Evolutionary conservation across 2,113 vertebrate species (phyloP), one percentile per base, ranked within the genome.

Genomic region (Odocoileus virginianus): DNA sequence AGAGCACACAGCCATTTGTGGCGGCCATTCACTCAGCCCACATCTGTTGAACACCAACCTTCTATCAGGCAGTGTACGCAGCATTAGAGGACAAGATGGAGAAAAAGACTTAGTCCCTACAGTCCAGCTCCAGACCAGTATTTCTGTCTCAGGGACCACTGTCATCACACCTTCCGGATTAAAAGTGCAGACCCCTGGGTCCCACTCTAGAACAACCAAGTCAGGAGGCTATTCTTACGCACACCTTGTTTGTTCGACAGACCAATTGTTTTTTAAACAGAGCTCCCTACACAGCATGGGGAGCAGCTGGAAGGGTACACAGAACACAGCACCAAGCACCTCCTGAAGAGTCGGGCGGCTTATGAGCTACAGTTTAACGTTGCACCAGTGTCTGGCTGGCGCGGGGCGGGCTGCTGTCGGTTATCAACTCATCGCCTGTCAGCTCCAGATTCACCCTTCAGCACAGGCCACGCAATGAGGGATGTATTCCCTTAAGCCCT

Each of bases 1-100:
- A 19, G 3, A 16, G 45, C 82, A 52, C 12, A 7, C 1, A 4
- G 23, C 21, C 45, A 25, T 12, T 0, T 7, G 40, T 0, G 15
- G 52, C 0, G 6, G 47, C 30, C 52, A 0, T 19, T 43, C 30
- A 27, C 28, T 30, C 10, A 1, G 58, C 33, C 19, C 50, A 28
- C 15, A 33, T 3, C 3, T n/a, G 23, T 4, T 30, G 25, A 47
- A 19, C 64, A n/a, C 36, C 45, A 57, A 0, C 27, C 33, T 45
- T n/a, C 13, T 3, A 19, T 7, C 10, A 40, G 43, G 45, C 12
- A 84, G 19, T 27, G 28, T 6, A 2, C 1, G 2, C 8, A 74
- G 86, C 5, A 6, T 15, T 21, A 8, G 16, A 30, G 54, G 13
- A 33, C 11, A 43, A 21, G 8, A 19, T 0, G 8, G 43, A 55